Conservation (phyloP, 2,113 vertebrate genomes). For the Corythoichthys intestinalis region DNA sequence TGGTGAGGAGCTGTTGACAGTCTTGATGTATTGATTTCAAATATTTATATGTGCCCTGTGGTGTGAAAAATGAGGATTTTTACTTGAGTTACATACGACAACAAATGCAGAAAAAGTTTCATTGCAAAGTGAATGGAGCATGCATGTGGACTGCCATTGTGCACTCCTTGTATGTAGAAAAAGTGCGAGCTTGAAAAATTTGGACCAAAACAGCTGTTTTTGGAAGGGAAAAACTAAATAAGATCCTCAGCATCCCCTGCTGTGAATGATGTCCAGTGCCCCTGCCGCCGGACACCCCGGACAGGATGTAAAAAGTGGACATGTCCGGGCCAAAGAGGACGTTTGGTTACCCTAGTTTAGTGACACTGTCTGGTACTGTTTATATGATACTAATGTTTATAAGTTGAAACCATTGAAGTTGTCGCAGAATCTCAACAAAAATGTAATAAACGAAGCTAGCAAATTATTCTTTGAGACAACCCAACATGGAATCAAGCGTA, state of each 20-base stretch:
- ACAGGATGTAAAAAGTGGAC: too few species aligned
- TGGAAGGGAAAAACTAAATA: too few species aligned
- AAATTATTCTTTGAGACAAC: slow-evolving; percentile 5
- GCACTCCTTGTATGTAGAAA: too few species aligned
- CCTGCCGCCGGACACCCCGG: too few species aligned
- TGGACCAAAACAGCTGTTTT: too few species aligned
- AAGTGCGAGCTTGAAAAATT: too few species aligned
- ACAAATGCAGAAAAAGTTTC: background rate
- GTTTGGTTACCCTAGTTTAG: too few species aligned
- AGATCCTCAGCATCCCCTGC: too few species aligned
- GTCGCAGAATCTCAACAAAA: background rate
- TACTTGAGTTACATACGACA: background rate
- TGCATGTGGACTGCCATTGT: too few species aligned
- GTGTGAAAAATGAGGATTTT: background rate
- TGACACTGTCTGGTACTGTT: too few species aligned
- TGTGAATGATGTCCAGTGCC: too few species aligned
- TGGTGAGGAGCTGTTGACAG: background rate
- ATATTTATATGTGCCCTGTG: background rate
- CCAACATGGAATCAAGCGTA: slow-evolving; percentile 1
- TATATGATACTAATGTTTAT: background rate
- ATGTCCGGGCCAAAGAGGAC: too few species aligned
- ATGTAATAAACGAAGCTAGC: slow-evolving; percentile 7
- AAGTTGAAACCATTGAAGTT: background rate
- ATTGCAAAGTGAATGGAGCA: background rate
- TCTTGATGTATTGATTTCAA: background rate